These are phyloP conservation scores for Polyommatus icarus DNA, from an alignment of 2,888 invertebrate genomes.

Conservation along the genomic window DNA sequence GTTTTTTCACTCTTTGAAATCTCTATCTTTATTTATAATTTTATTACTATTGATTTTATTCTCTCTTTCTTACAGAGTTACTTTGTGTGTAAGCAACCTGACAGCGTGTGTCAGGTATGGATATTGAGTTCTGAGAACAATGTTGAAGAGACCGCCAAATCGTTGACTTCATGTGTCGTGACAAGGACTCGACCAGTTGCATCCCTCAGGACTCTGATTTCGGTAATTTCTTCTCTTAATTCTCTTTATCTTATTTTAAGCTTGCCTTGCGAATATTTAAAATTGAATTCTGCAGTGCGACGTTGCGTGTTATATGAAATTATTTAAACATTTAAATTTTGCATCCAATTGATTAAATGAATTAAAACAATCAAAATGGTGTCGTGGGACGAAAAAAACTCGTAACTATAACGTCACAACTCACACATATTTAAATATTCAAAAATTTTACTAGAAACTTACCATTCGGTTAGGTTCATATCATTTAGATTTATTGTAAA, in stretches of 20 bases:
- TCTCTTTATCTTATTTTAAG: not conserved
- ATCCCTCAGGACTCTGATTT: not conserved
- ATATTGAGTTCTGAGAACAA: conserved; percentile 37
- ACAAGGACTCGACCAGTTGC: conserved; percentile 1
- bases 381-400: not conserved
- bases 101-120: conserved; percentile 53
- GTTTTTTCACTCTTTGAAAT: not conserved
- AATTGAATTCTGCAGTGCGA: not conserved
- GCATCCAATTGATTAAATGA: not conserved
- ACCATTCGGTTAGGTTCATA: not conserved
- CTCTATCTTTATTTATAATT: not conserved
- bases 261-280: conserved; percentile 4
- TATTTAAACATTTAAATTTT: not conserved
- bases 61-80: not conserved
- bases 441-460: not conserved
- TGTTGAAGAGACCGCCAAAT: not conserved
- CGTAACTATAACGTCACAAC: not conserved
- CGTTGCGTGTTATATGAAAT: not conserved
- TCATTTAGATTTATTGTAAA: not conserved
- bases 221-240: not conserved
- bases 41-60: not conserved
- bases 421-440: not conserved
- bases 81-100: conserved; percentile 51
- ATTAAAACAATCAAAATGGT: not conserved
- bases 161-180: not conserved